Evolutionary conservation across 2,113 vertebrate genomes (phyloP).

Genomic region (Mobula birostris): DNA sequence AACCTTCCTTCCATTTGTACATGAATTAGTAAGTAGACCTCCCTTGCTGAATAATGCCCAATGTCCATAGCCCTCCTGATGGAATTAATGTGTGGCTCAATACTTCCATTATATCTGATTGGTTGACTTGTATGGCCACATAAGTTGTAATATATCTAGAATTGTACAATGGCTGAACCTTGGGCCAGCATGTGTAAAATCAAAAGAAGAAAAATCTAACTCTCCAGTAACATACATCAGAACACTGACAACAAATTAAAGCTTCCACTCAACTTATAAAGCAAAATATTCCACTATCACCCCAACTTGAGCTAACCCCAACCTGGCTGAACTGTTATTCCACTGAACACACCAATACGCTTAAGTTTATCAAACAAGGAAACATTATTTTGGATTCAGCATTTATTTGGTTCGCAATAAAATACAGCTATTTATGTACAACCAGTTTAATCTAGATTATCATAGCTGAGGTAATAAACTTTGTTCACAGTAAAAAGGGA

Average conservation of each 20-base stretch:
- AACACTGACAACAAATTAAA: background rate
- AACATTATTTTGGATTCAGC: conserved; percentile 1
- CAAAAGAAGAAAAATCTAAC: background rate
- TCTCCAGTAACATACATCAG: background rate
- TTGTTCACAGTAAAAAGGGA: background rate
- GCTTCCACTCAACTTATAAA: background rate
- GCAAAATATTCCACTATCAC: background rate
- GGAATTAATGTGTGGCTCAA: background rate
- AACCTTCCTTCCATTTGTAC: background rate
- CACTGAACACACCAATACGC: background rate
- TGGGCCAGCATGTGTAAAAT: background rate
- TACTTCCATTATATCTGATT: background rate
- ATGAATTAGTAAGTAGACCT: background rate
- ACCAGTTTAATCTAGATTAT: background rate
- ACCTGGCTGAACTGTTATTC: background rate
- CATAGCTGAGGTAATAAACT: background rate
- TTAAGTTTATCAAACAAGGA: background rate
- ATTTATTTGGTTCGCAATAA: background rate
- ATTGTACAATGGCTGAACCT: background rate
- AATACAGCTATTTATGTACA: background rate
- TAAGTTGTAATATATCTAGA: background rate
- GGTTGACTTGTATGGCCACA: background rate
- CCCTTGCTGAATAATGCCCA: background rate
- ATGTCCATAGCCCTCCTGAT: background rate
- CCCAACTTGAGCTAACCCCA: background rate